These are phyloP conservation scores for Istiophorus platypterus DNA, from an alignment of 2,113 vertebrate species.

Conservation along the genomic window DNA sequence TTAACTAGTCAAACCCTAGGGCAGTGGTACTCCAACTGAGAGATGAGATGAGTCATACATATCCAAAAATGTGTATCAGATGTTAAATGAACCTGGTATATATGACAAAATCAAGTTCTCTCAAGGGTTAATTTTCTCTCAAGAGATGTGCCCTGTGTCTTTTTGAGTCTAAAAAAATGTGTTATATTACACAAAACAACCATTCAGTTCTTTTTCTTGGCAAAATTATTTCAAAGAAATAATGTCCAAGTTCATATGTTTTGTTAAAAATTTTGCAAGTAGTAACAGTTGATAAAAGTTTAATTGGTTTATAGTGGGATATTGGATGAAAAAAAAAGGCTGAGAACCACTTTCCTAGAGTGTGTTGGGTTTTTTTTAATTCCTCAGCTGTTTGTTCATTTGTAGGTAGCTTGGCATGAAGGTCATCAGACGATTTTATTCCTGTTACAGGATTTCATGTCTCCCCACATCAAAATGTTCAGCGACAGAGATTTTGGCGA, in stretches of 20 bases:
- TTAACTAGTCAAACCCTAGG: not conserved
- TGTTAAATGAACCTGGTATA: not conserved
- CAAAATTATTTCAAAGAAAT: not conserved
- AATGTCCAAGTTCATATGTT: not conserved
- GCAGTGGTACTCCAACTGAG: not conserved
- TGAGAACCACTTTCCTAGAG: not conserved
- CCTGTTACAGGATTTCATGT: slow-evolving; percentile 86
- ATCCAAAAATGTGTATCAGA: too few relatives aligned
- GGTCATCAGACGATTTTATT: not conserved
- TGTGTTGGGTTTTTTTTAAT: too few relatives aligned
- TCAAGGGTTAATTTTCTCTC: too few relatives aligned
- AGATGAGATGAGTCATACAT: too few relatives aligned
- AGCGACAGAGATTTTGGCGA: slow-evolving; percentile 89
- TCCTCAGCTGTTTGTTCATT: not conserved
- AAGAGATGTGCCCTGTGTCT: too few relatives aligned
- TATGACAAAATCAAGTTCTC: too few relatives aligned
- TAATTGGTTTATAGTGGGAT: too few relatives aligned
- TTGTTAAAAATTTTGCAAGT: not conserved
- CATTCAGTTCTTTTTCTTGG: not conserved
- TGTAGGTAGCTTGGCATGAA: not conserved
- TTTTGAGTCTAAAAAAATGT: not conserved
- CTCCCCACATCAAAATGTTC: slow-evolving; percentile 92
- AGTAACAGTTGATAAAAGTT: not conserved
- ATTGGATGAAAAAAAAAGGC: not conserved
- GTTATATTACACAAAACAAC: not conserved